Conservation (phyloP, 2,797 vertebrate genomes). For the Anguilla obscura region DNA sequence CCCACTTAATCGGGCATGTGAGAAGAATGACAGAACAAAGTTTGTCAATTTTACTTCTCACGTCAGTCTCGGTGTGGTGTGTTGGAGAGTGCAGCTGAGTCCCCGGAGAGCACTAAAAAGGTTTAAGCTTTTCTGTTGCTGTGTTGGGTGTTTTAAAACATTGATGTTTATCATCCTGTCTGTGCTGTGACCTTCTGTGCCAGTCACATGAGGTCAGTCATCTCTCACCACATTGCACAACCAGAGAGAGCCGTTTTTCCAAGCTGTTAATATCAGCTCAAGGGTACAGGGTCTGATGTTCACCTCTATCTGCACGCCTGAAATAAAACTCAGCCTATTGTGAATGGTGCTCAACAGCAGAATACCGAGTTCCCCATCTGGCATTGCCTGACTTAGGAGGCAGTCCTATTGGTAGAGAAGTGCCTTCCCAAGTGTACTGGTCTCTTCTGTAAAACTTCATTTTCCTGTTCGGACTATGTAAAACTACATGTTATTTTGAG, state of each 20-base stretch:
- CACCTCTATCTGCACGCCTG: no score
- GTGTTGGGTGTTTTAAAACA: not conserved
- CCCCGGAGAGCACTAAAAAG: not conserved
- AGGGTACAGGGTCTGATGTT: no score
- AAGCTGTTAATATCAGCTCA: no score
- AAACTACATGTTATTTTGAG: not conserved
- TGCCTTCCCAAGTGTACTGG: not conserved
- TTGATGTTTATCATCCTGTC: not conserved
- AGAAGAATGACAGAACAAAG: not conserved
- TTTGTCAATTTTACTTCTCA: not conserved
- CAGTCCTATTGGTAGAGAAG: not conserved
- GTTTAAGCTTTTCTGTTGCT: not conserved
- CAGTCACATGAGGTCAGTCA: no score
- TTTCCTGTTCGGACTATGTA: not conserved
- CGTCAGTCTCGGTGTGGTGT: not conserved
- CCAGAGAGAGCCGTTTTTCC: no score
- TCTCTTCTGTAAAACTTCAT: not conserved
- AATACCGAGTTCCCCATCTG: no score
- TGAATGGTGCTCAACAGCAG: no score
- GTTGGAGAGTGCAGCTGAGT: not conserved
- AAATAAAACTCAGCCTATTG: no score
- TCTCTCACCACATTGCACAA: no score
- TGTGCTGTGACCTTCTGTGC: no score
- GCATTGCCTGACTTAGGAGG: not conserved
- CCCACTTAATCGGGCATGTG: not conserved